These are phyloP conservation scores for Aspiorhynchus laticeps DNA, from an alignment of 2,113 vertebrate genomes.

Conservation along the genomic window DNA sequence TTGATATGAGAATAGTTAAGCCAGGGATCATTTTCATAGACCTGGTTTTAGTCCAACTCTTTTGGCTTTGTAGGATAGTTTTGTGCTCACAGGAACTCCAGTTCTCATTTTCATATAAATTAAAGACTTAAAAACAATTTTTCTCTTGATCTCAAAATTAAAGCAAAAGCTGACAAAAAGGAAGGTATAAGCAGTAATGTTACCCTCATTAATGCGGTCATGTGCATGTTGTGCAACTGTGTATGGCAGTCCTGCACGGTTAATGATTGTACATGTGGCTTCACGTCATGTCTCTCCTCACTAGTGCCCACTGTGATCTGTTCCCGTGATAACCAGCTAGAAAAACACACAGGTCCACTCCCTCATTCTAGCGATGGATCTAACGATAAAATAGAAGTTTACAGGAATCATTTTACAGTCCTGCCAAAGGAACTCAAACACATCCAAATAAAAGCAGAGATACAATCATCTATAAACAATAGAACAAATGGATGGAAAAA, in stretches of 20 bases:
- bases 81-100: background rate
- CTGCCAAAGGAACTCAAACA: constrained; percentile 41
- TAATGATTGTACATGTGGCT: constrained; percentile 59
- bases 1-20: background rate
- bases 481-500: background rate
- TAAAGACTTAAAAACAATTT: too few relatives aligned
- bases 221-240: constrained; percentile 18
- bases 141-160: background rate
- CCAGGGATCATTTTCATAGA: background rate
- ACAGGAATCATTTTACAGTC: constrained; percentile 51
- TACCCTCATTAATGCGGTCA: background rate
- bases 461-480: constrained; percentile 25
- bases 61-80: background rate
- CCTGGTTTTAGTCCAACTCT: background rate
- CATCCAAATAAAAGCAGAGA: constrained; percentile 23
- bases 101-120: background rate
- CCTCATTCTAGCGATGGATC: constrained; percentile 48
- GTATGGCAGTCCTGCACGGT: constrained; percentile 20
- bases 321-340: constrained; percentile 63
- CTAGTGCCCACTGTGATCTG: constrained; percentile 54
- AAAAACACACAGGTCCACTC: constrained; percentile 57
- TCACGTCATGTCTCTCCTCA: constrained; percentile 58
- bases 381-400: constrained; percentile 41
- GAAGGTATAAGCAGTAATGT: background rate
- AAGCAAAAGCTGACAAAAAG: background rate